Conservation (phyloP, 2,888 invertebrate genomes). For the Drosophila formosana region DNA sequence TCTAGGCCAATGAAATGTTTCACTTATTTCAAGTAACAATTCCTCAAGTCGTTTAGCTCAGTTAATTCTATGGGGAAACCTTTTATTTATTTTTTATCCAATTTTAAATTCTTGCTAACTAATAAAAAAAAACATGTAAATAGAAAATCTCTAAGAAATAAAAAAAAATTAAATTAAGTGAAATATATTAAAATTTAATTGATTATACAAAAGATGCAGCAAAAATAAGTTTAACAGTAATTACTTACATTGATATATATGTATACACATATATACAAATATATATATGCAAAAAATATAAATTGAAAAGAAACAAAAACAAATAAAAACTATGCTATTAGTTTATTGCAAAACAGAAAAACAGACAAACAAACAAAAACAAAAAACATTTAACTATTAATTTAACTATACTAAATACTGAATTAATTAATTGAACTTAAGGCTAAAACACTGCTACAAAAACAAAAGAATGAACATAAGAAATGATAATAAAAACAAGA, state of each 20-base stretch:
- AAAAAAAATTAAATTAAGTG: slow-evolving; percentile 55
- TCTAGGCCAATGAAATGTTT: slow-evolving; percentile 13
- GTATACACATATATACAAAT: slow-evolving; percentile 40
- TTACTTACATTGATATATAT: slow-evolving; percentile 61
- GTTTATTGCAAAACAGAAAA: slow-evolving; percentile 54
- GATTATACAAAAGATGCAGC: slow-evolving; percentile 37
- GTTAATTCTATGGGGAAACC: neutral
- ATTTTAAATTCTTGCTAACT: slow-evolving; percentile 31
- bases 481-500: slow-evolving; percentile 76
- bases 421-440: slow-evolving; percentile 78
- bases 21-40: neutral
- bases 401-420: slow-evolving; percentile 74
- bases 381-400: slow-evolving; percentile 82
- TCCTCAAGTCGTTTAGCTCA: slow-evolving; percentile 1
- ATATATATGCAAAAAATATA: slow-evolving; percentile 61
- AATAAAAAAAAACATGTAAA: slow-evolving; percentile 59
- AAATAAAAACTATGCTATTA: slow-evolving; percentile 63
- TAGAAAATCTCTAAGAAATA: slow-evolving; percentile 62
- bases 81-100: neutral
- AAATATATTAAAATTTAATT: slow-evolving; percentile 64
- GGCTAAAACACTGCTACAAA: slow-evolving; percentile 64
- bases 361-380: slow-evolving; percentile 56
- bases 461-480: slow-evolving; percentile 66
- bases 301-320: slow-evolving; percentile 46
- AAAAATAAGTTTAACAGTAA: slow-evolving; percentile 62